Conservation (phyloP, 2,797 vertebrate genomes). For the Cynopterus sphinx region DNA sequence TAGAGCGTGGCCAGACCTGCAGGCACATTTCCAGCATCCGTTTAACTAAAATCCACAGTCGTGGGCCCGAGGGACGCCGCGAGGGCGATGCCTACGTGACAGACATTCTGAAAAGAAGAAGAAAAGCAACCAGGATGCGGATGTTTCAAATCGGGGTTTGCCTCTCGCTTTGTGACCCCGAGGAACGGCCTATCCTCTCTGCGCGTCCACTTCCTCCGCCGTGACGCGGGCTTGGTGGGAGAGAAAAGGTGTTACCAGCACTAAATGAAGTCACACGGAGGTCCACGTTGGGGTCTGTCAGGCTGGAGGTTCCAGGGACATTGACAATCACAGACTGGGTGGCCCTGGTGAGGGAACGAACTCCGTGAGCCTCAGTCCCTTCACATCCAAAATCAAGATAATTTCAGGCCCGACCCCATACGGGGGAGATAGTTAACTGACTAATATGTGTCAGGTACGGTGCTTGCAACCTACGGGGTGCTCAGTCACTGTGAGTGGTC, state of each 20-base stretch:
- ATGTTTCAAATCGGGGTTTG: not conserved
- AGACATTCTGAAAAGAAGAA: not conserved
- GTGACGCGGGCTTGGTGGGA: not conserved
- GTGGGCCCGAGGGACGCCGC: not conserved
- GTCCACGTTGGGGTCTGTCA: not conserved
- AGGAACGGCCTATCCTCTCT: not conserved
- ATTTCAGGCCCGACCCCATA: not conserved
- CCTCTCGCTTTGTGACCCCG: not conserved
- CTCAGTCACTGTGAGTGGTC: not conserved
- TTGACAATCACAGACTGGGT: not conserved
- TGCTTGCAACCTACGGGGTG: fast-evolving
- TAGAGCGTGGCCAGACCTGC: not conserved
- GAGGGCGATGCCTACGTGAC: fast-evolving
- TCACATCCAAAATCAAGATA: not conserved
- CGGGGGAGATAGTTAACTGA: not conserved
- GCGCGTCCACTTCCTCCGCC: not conserved
- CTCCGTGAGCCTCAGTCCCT: not conserved
- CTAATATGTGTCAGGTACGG: not conserved
- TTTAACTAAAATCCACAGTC: not conserved
- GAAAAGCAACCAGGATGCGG: not conserved
- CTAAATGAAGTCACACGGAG: not conserved
- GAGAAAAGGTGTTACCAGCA: not conserved
- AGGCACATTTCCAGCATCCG: not conserved
- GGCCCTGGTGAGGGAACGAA: not conserved
- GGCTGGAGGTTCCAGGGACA: not conserved